These are phyloP conservation scores for Palythoa caribaeorum DNA, from an alignment of 92 coral and sea anemone species.

Conservation along the genomic window DNA sequence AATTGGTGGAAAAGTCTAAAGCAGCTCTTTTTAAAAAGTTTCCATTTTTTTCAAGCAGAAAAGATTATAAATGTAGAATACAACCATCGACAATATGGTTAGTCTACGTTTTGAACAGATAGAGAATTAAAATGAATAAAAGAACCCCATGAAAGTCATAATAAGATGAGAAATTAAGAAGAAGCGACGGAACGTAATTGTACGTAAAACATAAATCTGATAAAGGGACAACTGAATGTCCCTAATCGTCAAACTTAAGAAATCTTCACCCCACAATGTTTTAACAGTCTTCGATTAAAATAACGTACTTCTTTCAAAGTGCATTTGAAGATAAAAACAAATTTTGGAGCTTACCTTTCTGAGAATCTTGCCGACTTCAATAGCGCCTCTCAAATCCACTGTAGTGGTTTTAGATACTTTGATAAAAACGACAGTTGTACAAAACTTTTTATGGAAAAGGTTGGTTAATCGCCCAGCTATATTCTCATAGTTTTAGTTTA, in stretches of 20 bases:
- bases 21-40: too few species aligned
- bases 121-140: not conserved
- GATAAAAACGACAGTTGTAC: not conserved
- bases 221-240: not conserved
- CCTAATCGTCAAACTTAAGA: not conserved
- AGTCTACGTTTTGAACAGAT: not conserved
- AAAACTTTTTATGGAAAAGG: not conserved
- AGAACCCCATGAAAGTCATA: too few species aligned
- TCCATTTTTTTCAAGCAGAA: not conserved
- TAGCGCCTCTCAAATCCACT: slow-evolving; percentile 48
- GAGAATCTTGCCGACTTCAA: not conserved
- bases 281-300: not conserved
- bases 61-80: not conserved
- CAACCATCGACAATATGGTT: not conserved
- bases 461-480: not conserved
- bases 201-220: not conserved
- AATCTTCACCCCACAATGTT: not conserved
- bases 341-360: not conserved
- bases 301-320: not conserved
- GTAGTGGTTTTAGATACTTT: not conserved
- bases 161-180: not conserved
- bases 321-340: not conserved
- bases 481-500: not conserved
- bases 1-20: not conserved
- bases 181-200: not conserved